These are phyloP conservation scores for Bursaphelenchus okinawaensis DNA, from an alignment of 2,888 invertebrate genomes.

Conservation along the genomic window DNA sequence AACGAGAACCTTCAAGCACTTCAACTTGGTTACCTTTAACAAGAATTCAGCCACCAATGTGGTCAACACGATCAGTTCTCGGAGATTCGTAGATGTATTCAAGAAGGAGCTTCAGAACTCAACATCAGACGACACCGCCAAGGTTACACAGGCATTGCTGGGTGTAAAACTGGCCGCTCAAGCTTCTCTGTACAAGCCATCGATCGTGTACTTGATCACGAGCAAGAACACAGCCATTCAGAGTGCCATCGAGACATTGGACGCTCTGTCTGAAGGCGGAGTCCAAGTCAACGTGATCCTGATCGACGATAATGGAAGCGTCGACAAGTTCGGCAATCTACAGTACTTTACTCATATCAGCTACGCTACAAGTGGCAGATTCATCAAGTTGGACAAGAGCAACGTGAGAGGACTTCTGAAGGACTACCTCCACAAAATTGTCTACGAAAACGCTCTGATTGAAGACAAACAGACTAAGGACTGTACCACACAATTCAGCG, in stretches of 20 bases:
- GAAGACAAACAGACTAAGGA: background rate
- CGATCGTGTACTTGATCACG: constrained; percentile 30
- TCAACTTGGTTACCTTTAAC: constrained; percentile 35
- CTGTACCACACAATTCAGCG: background rate
- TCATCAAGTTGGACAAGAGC: constrained; percentile 13
- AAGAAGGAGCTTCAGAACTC: constrained; percentile 5
- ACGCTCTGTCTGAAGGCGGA: constrained; percentile 1
- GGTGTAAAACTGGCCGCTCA: constrained; percentile 25
- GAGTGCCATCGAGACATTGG: background rate
- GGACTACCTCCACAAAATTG: background rate
- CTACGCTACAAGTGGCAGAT: constrained; percentile 32
- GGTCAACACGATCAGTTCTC: constrained; percentile 21
- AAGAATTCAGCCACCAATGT: constrained; percentile 20
- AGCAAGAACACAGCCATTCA: constrained; percentile 4
- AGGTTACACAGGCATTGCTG: constrained; percentile 12
- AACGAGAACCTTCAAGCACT: constrained; percentile 23
- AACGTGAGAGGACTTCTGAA: constrained; percentile 1
- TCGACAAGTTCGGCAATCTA: background rate
- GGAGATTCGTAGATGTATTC: constrained; percentile 21
- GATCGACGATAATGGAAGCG: background rate
- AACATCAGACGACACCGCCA: constrained; percentile 14
- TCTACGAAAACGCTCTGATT: constrained; percentile 15
- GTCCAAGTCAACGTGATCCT: constrained; percentile 6
- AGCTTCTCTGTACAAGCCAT: constrained; percentile 22
- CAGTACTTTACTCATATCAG: constrained; percentile 18